Conservation (phyloP, 2,888 invertebrate genomes). For the Criorhina ranunculi region DNA sequence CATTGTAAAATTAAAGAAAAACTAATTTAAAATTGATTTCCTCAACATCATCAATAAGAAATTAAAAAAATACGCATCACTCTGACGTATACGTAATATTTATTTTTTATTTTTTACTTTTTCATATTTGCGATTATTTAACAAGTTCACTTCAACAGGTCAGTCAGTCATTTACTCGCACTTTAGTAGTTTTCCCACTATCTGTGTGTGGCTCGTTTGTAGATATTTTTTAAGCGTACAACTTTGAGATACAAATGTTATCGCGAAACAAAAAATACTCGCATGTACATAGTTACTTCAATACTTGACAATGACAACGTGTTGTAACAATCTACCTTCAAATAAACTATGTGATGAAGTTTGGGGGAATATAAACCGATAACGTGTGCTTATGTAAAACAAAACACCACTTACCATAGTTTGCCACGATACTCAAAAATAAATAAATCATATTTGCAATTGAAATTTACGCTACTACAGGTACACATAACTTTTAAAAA, state of each 20-base stretch:
- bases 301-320: conserved; percentile 25
- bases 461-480: conserved; percentile 52
- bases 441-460: conserved; percentile 82
- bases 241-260: conserved; percentile 20
- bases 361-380: conserved; percentile 27
- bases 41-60: not conserved
- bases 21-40: not conserved
- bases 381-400: conserved; percentile 51
- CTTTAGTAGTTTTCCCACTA: not conserved
- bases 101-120: too few relatives aligned
- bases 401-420: conserved; percentile 82
- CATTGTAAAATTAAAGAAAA: conserved; percentile 5
- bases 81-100: conserved; percentile 54
- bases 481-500: conserved; percentile 56
- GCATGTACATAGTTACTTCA: not conserved
- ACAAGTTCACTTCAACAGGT: conserved; percentile 44
- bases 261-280: not conserved
- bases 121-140: conserved; percentile 32
- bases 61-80: conserved; percentile 17
- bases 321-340: conserved; percentile 9
- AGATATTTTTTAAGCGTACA: conserved; percentile 2
- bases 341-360: not conserved
- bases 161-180: conserved; percentile 43
- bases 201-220: not conserved
- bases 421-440: conserved; percentile 83